A percentile compares a stretch with the other conserved stretches of the same genome.
These are phyloP conservation scores for Vanessa cardui DNA, from an alignment of 2,888 invertebrate genomes.

Conservation along the genomic window DNA sequence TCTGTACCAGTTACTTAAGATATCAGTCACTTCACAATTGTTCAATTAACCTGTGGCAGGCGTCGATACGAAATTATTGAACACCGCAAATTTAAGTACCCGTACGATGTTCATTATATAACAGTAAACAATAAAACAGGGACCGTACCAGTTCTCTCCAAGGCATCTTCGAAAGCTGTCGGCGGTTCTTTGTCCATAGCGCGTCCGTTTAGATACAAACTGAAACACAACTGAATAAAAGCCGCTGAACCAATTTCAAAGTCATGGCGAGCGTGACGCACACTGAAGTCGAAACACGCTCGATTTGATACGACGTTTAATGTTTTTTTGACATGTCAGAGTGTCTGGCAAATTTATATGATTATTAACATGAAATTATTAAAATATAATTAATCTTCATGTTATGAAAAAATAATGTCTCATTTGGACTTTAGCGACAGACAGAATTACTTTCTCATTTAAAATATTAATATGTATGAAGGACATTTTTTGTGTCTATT, in stretches of 20 bases:
- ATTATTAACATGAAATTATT: neutral
- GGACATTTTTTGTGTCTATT: no score
- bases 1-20: no score
- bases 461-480: no score
- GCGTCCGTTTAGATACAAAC: slow-evolving; percentile 20
- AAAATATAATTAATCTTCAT: neutral
- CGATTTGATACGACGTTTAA: neutral
- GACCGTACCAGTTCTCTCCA: slow-evolving; percentile 63
- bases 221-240: slow-evolving; percentile 58
- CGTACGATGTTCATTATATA: neutral
- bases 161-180: slow-evolving; percentile 64
- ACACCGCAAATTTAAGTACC: no score
- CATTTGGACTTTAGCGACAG: no score
- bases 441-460: no score
- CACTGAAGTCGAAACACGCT: slow-evolving; percentile 45
- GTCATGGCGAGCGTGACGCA: slow-evolving; percentile 51
- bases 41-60: no score
- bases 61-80: no score
- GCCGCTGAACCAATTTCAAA: slow-evolving; percentile 59
- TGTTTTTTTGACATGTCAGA: neutral
- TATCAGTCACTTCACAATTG: no score
- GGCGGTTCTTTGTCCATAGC: slow-evolving; percentile 41
- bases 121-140: neutral
- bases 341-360: neutral
- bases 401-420: no score